phyloP scores from a whole-genome alignment of 2,888 invertebrate species.

The Macroteleia sp. region DNA sequence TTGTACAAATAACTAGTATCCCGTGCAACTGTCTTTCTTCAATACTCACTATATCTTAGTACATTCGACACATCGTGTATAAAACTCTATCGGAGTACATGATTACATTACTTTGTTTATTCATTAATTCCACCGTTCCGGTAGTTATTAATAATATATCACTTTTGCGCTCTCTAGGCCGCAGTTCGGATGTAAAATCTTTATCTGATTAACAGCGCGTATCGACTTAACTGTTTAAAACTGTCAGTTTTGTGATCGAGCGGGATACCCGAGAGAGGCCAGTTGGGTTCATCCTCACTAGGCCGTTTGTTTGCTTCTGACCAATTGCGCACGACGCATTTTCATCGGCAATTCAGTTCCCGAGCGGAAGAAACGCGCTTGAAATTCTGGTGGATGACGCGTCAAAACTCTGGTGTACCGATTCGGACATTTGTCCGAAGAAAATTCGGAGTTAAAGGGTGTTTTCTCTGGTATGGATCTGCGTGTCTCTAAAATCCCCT shows the following conservation, averaged over 20 bases:
- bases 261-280: slow-evolving; percentile 82
- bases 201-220: slow-evolving; percentile 67
- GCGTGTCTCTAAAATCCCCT: no score
- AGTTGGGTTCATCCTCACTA: slow-evolving; percentile 82
- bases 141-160: slow-evolving; percentile 79
- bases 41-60: slow-evolving; percentile 81
- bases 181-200: slow-evolving; percentile 81
- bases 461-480: no score
- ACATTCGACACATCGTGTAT: slow-evolving; percentile 84
- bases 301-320: slow-evolving; percentile 44
- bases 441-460: no score
- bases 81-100: slow-evolving; percentile 84
- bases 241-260: slow-evolving; percentile 75
- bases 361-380: no score
- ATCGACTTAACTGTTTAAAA: slow-evolving; percentile 73
- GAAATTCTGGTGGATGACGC: no score
- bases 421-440: no score
- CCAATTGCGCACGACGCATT: neutral
- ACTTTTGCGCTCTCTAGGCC: slow-evolving; percentile 84
- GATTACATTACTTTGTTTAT: slow-evolving; percentile 80
- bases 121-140: slow-evolving; percentile 65
- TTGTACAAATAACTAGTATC: slow-evolving; percentile 84
- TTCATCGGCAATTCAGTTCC: no score
- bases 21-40: slow-evolving; percentile 77
- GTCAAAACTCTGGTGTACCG: no score